Base-by-base conservation (phyloP, 2,888 invertebrate genomes). In the Catocala fraxini region DNA sequence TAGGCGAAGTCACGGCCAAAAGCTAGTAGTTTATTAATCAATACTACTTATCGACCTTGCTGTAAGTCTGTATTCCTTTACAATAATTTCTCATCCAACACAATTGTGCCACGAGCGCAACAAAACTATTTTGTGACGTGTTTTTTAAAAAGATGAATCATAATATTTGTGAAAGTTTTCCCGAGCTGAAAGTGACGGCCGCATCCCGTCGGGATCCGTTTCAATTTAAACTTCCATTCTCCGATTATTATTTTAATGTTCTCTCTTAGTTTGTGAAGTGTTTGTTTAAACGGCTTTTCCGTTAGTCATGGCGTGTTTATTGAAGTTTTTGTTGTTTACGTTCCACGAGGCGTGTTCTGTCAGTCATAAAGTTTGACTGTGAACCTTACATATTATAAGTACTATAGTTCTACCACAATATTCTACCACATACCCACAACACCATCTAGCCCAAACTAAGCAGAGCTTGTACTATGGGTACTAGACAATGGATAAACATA, bases 141-240 rank as follows among this genome's bases (percentile, higher is more conserved):
- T 12, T 35, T 55, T 55, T n/a, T 25, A 43, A 63, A 65, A 60
- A 65, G 41, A 66, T 69, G 62, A 59, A 62, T 51, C 56, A 56
- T 34, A 59, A 63, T 65, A 60, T 70, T 63, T 63, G 55, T 55
- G 53, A 56, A 64, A 69, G 58, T 66, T 60, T 57, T 49, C 51
- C 35, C 45, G 12, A 43, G 60, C 73, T 77, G 61, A 61, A 67
- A 67, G 69, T 70, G 64, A 66, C 64, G 64, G 51, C 49, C 45
- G 52, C 41, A 51, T 55, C 68, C 46, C 62, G 35, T 41, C 5
- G 63, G 56, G 73, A 62, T 51, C 51, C 39, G 59, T 65, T 79
- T 75, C 70, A 79, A 77, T 78, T 79, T 73, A 69, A 75, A 79
- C 58, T 75, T 77, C 48, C 57, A 61, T 57, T 65, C 54, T 12